A percentile compares a stretch with the other conserved stretches of the same genome.
phyloP scores from a whole-genome alignment of 2,888 invertebrate species.

The Deilephila porcellus region DNA sequence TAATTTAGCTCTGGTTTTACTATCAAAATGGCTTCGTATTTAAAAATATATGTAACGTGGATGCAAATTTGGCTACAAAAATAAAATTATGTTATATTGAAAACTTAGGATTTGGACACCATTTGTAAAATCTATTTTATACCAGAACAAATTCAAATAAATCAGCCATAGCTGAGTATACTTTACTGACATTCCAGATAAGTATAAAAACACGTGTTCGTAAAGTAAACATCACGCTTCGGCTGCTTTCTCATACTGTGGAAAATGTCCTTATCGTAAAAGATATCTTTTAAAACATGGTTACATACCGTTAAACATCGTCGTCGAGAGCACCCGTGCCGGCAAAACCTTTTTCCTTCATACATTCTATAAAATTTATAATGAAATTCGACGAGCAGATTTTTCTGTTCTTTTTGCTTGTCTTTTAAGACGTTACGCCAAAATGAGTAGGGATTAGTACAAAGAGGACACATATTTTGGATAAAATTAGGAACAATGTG shows the following conservation, averaged over 20 bases:
- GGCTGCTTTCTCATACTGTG: not conserved
- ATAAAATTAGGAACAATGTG: too few species aligned
- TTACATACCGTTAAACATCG: slow-evolving; percentile 17
- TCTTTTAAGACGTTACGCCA: not conserved
- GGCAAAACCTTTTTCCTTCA: not conserved
- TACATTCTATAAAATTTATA: not conserved
- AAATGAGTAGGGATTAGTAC: too few species aligned
- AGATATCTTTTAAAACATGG: slow-evolving; percentile 13
- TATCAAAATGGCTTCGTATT: not conserved
- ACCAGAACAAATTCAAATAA: not conserved
- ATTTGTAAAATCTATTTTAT: too few species aligned
- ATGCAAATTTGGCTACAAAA: not conserved
- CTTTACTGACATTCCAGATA: not conserved
- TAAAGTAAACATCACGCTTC: not conserved
- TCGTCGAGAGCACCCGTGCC: not conserved
- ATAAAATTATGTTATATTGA: not conserved
- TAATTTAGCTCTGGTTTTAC: too few species aligned
- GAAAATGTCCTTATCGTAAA: slow-evolving; percentile 12
- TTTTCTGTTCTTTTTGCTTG: not conserved
- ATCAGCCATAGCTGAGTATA: not conserved
- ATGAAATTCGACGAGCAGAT: not conserved
- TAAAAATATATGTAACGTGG: not conserved
- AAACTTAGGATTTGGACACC: too few species aligned
- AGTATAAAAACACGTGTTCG: not conserved
- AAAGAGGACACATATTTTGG: too few species aligned